Evolutionary conservation across 2,797 vertebrate species (phyloP).

Genomic region (Zenarchopterus dispar): DNA sequence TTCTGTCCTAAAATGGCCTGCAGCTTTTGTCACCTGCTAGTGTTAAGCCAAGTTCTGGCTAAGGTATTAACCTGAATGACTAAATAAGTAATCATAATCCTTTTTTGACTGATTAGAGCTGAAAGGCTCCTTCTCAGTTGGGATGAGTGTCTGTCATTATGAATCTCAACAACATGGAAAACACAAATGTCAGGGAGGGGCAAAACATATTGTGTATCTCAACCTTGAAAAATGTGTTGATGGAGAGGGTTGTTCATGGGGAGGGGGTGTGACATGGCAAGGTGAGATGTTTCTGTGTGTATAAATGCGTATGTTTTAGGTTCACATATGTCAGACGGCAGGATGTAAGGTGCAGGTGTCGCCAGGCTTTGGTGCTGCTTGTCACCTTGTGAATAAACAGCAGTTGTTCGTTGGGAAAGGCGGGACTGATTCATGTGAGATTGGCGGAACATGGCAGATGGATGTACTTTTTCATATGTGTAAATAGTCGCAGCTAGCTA

Average conservation of each 20-base stretch:
- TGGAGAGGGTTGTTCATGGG: slow-evolving; percentile 42
- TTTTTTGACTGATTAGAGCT: slow-evolving; percentile 77
- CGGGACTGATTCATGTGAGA: slow-evolving; percentile 87
- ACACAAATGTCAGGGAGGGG: slow-evolving; percentile 38
- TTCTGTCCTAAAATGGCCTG: slow-evolving; percentile 62
- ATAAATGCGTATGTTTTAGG: slow-evolving; percentile 39
- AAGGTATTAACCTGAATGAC: slow-evolving; percentile 73
- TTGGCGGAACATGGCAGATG: slow-evolving; percentile 86
- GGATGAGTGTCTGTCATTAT: slow-evolving; percentile 41
- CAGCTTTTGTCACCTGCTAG: slow-evolving; percentile 64
- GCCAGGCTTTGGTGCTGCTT: slow-evolving; percentile 82
- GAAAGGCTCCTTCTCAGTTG: slow-evolving; percentile 57
- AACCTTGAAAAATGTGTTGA: slow-evolving; percentile 64
- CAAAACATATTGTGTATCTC: slow-evolving; percentile 51
- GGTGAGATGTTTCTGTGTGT: slow-evolving; percentile 58
- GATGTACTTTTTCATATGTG: slow-evolving; percentile 85
- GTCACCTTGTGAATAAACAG: slow-evolving; percentile 87
- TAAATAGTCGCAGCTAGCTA: slow-evolving; percentile 86
- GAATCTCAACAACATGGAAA: slow-evolving; percentile 59
- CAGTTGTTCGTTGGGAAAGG: slow-evolving; percentile 85
- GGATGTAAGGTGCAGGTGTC: slow-evolving; percentile 80
- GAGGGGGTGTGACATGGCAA: slow-evolving; percentile 57
- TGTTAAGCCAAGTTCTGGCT: slow-evolving; percentile 61
- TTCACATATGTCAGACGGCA: slow-evolving; percentile 79
- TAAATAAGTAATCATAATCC: slow-evolving; percentile 77